Evolutionary conservation across 2,113 vertebrate species (phyloP), one percentile per base, ranked within the genome.

Genomic region (Hemichromis elongatus): DNA sequence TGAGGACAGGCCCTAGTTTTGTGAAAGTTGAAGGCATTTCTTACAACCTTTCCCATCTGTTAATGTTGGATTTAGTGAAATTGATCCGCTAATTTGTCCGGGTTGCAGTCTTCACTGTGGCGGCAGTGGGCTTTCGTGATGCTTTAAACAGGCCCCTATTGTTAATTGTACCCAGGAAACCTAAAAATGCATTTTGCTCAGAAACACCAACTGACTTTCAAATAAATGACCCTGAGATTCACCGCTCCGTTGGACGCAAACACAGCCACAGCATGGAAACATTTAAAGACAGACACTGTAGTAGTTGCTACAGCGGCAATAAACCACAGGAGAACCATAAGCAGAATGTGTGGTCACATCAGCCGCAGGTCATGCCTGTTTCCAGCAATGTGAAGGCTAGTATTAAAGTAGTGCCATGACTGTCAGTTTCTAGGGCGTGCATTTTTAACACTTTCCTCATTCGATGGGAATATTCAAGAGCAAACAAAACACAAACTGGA

Each of bases 191-290:
- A 56, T 87, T 91, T 66, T 24, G 79, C 88, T 55, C 84, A 88
- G 89, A 79, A 83, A 80, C 12, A 75, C 59, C 78, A 47, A 63
- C 45, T 37, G 33, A 47, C 42, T 42, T 21, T 21, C 47, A 73
- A 88, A 91, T 81, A 81, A 91, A 86, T 54, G 88, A 47, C 61
- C 42, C 52, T 7, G 5, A 28, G 68, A 78, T 79, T 87, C 68
- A 21, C 61, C 40, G 77, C 86, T 2, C 53, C 16, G 19, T 3
- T 91, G 84, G 80, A 91, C 16, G 53, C 2, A 77, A 89, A 90
- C 85, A 89, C 61, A 63, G 90, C 86, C 86, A 6, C 87, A 90
- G 89, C 87, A 83, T 88, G 88, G 92, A 94, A 94, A 93, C 83
- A n/a, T 86, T 70, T 40, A 54, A 86, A 73, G 42, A 68, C 63